Percentiles rank a stretch among this genome's conserved stretches.
phyloP scores from a whole-genome alignment of 2,888 invertebrate genomes.

The Amorpha juglandis region DNA sequence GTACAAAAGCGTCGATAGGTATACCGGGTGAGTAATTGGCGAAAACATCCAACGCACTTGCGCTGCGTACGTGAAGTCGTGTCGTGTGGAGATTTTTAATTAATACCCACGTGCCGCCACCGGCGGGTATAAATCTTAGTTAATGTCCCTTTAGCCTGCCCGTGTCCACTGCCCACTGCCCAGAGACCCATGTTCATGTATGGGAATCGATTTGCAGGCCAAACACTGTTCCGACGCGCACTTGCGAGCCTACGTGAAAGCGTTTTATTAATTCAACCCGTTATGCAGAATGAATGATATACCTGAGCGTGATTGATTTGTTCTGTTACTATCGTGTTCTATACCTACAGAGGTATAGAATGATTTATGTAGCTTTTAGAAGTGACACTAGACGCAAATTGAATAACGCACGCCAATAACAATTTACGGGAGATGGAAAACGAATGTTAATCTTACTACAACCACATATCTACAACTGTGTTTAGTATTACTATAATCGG shows the following conservation, averaged over 20 bases:
- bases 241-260: conserved; percentile 1
- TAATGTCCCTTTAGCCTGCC: conserved; percentile 80
- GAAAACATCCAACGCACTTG: conserved; percentile 59
- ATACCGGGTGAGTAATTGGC: conserved; percentile 55
- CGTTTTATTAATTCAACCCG: neutral
- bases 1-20: conserved; percentile 13
- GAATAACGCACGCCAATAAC: neutral
- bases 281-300: neutral
- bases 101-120: conserved; percentile 64
- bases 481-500: too few relatives aligned
- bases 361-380: neutral
- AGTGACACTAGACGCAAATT: neutral
- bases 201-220: conserved; percentile 54
- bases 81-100: conserved; percentile 77
- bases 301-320: neutral
- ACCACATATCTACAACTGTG: too few relatives aligned
- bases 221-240: neutral
- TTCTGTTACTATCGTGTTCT: neutral
- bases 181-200: conserved; percentile 55
- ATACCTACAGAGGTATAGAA: too few relatives aligned
- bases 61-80: conserved; percentile 45
- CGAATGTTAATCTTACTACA: neutral
- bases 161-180: conserved; percentile 26
- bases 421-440: neutral
- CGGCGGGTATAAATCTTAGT: conserved; percentile 78